Conservation (phyloP, 92 coral and sea anemone species). For the Zoanthus gigantus region DNA sequence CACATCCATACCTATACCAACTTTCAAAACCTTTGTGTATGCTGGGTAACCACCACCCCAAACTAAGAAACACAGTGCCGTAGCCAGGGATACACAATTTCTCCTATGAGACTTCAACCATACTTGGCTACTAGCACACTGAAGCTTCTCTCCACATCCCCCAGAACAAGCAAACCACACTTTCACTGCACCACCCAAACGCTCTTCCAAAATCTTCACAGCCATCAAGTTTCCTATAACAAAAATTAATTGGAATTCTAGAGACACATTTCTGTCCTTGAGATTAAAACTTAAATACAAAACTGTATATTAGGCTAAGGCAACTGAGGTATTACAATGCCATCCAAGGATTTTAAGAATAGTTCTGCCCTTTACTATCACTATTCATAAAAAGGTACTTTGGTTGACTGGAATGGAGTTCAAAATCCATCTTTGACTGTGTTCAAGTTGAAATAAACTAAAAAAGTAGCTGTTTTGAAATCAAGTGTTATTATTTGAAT, state of each 20-base stretch:
- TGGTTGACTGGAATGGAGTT: background rate
- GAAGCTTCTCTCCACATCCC: background rate
- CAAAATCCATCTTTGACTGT: background rate
- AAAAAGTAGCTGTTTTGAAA: background rate
- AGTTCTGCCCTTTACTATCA: background rate
- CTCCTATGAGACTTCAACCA: background rate
- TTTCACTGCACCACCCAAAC: background rate
- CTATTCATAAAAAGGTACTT: background rate
- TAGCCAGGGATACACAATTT: no score
- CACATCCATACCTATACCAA: background rate
- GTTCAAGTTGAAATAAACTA: background rate
- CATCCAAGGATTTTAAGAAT: background rate
- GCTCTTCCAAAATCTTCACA: background rate
- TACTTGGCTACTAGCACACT: background rate
- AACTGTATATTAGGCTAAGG: background rate
- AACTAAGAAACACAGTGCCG: background rate
- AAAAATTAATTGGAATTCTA: background rate
- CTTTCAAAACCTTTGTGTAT: slow-evolving; percentile 34
- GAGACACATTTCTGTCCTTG: background rate
- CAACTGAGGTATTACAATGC: slow-evolving; percentile 6
- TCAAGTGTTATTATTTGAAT: background rate
- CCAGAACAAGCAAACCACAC: background rate
- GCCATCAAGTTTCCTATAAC: background rate
- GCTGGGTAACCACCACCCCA: slow-evolving; percentile 41
- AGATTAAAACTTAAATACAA: background rate